Evolutionary conservation across 2,113 vertebrate species (phyloP).

Genomic region (Carlito syrichta): DNA sequence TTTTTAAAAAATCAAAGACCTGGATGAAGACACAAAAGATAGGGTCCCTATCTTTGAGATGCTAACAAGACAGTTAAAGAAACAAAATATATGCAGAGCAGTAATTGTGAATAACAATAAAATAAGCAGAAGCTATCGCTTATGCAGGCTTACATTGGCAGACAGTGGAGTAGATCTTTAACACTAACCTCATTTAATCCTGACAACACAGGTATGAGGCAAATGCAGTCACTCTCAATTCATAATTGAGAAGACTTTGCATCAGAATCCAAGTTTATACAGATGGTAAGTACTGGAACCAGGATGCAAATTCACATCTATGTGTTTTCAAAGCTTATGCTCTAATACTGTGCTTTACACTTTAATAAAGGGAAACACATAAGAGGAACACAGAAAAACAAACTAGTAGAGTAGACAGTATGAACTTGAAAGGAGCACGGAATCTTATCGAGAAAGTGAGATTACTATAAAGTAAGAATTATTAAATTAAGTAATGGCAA

Average conservation of each 20-base stretch:
- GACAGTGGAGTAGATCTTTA: background rate
- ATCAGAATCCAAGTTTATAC: background rate
- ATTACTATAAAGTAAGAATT: background rate
- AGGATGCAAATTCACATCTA: background rate
- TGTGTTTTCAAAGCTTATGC: background rate
- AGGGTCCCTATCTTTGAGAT: background rate
- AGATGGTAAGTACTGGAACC: background rate
- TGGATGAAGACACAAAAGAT: background rate
- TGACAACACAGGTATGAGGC: background rate
- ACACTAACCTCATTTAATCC: background rate
- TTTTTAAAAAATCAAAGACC: background rate
- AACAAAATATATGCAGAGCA: background rate
- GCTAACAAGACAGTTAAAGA: background rate
- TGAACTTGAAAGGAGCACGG: background rate
- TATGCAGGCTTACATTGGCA: background rate
- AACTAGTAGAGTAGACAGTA: background rate
- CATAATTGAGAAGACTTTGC: background rate
- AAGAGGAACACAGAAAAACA: background rate
- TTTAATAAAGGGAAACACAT: background rate
- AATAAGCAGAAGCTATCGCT: background rate
- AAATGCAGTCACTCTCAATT: background rate
- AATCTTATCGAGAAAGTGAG: background rate
- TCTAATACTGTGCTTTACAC: background rate
- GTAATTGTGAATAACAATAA: background rate
- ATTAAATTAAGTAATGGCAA: background rate